Evolutionary conservation across 2,888 invertebrate species (phyloP), one percentile per base, ranked within the genome.

Genomic region (Ornithoptera alexandrae): DNA sequence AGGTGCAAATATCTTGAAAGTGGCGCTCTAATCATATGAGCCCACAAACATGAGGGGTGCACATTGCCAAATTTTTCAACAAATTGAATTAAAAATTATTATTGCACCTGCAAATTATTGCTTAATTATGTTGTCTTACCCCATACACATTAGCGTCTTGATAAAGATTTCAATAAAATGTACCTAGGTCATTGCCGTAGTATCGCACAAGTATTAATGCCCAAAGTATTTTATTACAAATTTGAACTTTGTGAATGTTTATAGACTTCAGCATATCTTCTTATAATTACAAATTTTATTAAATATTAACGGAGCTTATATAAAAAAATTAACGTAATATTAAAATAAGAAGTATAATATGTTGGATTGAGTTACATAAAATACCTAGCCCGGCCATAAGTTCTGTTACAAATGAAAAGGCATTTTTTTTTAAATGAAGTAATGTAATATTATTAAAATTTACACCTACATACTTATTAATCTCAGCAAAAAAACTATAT

Each of bases 21-120:
- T 80, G 76, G 79, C 78, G 75, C 73, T 74, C 74, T 76, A 80
- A 78, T 78, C 78, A 81, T 79, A 78, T 80, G 76, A 76, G 72
- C 24, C 36, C 76, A 15, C 77, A 82, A 81, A 82, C 78, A 77
- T 77, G 74, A 64, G 69, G 66, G 67, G 71, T 63, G 72, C 76
- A 74, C 70, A 75, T 75, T 78, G 77, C 78, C 79, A 74, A 84
- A 80, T 78, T 58, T 77, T 78, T 77, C 77, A 76, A 78, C 77
- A 75, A 78, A 80, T 79, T 77, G 78, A 77, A 79, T 75, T 75
- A 74, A 75, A 76, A 72, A 76, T 73, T 71, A 71, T 71, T 72
- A 71, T 63, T 68, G 70, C 86, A 86, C 84, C 85, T 86, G 84
- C 80, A 72, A 72, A 69, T 67, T 60, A 4, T 60, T 56, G 30